Percentiles rank a stretch among this genome's conserved stretches.
Evolutionary conservation across 2,888 invertebrate genomes (phyloP).

Genomic region (Ophioninae sp.): DNA sequence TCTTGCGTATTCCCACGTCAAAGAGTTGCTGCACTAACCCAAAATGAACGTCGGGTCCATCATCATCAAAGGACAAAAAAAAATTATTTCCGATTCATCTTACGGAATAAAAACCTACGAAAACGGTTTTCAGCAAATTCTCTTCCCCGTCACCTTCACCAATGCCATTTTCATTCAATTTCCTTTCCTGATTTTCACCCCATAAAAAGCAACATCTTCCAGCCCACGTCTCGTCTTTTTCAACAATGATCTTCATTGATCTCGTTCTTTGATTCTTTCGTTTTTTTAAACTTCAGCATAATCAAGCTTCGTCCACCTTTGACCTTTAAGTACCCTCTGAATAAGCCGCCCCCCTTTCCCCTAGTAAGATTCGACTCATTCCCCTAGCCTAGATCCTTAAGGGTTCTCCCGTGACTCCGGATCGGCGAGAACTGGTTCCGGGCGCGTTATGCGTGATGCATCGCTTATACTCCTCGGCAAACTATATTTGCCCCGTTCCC

Average conservation of each 20-base stretch:
- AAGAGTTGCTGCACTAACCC: not conserved
- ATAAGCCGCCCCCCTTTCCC: not conserved
- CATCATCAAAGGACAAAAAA: too few species aligned
- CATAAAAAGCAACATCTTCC: too few species aligned
- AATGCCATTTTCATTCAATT: too few species aligned
- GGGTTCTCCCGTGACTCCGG: constrained; percentile 61
- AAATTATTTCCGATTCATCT: too few species aligned
- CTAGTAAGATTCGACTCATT: not conserved
- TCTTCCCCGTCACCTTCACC: too few species aligned
- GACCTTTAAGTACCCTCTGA: not conserved
- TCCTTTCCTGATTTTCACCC: too few species aligned
- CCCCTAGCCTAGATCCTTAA: not conserved
- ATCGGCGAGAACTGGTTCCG: constrained; percentile 65
- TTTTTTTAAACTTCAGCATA: not conserved
- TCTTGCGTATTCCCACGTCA: not conserved
- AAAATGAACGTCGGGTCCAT: not conserved
- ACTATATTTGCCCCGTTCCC: constrained; percentile 32
- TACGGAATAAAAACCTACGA: too few species aligned
- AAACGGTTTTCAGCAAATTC: too few species aligned
- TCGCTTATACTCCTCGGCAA: constrained; percentile 21
- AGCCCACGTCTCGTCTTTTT: too few species aligned
- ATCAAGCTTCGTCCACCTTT: too few species aligned
- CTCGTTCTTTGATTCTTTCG: too few species aligned
- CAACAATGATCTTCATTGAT: too few species aligned
- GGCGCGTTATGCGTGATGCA: constrained; percentile 60